Conservation (phyloP, 2,797 vertebrate species). For the Danionella dracula region DNA sequence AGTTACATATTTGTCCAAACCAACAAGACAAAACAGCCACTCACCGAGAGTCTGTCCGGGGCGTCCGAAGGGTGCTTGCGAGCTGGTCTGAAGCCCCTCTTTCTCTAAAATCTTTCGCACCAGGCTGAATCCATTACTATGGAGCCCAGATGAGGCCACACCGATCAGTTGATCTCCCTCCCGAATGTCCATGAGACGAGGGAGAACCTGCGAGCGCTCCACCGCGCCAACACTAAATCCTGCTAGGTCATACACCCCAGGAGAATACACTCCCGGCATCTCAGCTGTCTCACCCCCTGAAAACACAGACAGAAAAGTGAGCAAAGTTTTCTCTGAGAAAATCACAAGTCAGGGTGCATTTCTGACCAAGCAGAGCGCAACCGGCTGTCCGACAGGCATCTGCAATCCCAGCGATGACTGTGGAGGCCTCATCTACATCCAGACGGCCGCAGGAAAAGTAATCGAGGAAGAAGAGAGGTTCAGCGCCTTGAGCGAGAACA, state of each 20-base stretch:
- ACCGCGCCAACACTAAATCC: constrained; percentile 90
- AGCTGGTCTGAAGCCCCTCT: constrained; percentile 68
- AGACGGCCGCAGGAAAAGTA: constrained; percentile 93
- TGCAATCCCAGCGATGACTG: constrained; percentile 81
- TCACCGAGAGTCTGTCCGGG: constrained; percentile 78
- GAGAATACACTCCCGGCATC: constrained; percentile 87
- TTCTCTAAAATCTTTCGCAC: constrained; percentile 84
- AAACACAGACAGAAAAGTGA: neutral
- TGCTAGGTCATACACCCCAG: constrained; percentile 88
- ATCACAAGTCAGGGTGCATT: too few species aligned
- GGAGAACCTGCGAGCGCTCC: constrained; percentile 80
- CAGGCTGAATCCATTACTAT: constrained; percentile 96
- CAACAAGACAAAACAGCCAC: neutral
- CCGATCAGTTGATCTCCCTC: constrained; percentile 84
- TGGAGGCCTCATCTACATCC: constrained; percentile 71
- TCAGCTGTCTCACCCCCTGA: constrained; percentile 94
- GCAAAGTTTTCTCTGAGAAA: too few species aligned
- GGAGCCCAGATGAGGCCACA: constrained; percentile 86
- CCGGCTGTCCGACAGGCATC: constrained; percentile 80
- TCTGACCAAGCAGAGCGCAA: constrained; percentile 87
- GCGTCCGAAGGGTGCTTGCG: constrained; percentile 65
- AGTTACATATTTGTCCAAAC: too few species aligned
- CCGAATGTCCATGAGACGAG: constrained; percentile 70
- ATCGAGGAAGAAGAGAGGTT: constrained; percentile 95
- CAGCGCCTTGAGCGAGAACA: constrained; percentile 91